phyloP scores from a whole-genome alignment of 1,140 invertebrate genomes.

The Meteorus sp. region DNA sequence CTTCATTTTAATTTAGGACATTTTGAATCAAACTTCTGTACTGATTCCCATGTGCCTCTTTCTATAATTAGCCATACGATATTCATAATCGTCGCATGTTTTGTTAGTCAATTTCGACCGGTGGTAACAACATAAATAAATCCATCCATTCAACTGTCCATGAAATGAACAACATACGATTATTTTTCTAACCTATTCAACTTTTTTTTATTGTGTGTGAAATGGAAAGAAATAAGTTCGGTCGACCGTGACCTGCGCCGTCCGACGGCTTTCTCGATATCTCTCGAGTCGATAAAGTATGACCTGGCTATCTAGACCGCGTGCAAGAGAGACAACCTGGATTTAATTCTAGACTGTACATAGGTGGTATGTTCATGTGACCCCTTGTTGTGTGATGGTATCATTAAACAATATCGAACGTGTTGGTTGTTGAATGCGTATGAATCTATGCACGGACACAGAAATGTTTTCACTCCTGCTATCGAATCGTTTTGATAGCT shows the following conservation, averaged over 20 bases:
- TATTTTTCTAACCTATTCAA: background rate
- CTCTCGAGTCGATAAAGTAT: conserved; percentile 28
- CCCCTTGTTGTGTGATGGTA: background rate
- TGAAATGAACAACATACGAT: background rate
- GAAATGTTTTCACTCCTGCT: background rate
- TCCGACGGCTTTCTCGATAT: conserved; percentile 24
- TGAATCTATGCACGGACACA: background rate
- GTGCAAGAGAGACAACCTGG: conserved; percentile 23
- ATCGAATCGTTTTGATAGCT: too few relatives aligned
- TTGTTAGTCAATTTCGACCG: too few relatives aligned
- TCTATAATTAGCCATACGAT: too few relatives aligned
- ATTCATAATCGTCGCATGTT: too few relatives aligned
- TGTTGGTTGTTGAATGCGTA: background rate
- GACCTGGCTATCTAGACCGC: conserved; percentile 27
- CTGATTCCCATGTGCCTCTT: too few relatives aligned
- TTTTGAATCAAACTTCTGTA: too few relatives aligned
- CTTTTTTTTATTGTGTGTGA: conserved; percentile 2
- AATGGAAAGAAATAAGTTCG: conserved; percentile 18
- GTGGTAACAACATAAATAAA: too few relatives aligned
- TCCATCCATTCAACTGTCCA: too few relatives aligned
- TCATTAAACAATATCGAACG: conserved; percentile 2
- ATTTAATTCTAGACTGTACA: conserved; percentile 23
- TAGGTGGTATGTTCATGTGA: background rate
- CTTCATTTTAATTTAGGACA: too few relatives aligned
- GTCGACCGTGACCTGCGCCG: conserved; percentile 28